phyloP scores from a whole-genome alignment of 2,797 vertebrate genomes.

The Hippocampus kuda region DNA sequence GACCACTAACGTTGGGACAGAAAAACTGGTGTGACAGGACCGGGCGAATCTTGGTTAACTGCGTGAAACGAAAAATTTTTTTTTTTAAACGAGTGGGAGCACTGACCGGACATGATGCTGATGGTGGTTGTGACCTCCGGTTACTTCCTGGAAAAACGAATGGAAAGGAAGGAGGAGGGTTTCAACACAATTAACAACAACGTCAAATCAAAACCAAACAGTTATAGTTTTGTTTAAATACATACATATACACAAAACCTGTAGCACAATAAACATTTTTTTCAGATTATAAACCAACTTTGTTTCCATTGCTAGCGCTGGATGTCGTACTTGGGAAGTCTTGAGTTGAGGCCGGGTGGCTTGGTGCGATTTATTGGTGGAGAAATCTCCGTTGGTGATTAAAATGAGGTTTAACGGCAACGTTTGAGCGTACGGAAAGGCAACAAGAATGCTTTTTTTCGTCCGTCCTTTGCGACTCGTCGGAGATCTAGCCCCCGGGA shows the following conservation, averaged over 20 bases:
- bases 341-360: neutral
- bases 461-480: neutral
- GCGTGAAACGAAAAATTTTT: neutral
- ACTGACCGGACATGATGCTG: neutral
- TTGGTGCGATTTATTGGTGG: too few species aligned
- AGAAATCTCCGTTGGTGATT: too few species aligned
- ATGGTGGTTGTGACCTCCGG: neutral
- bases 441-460: neutral
- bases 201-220: neutral
- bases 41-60: neutral
- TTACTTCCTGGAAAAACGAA: neutral
- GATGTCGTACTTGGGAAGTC: neutral
- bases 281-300: too few species aligned
- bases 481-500: too few species aligned
- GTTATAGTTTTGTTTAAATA: neutral
- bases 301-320: neutral
- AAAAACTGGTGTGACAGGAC: neutral
- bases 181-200: neutral
- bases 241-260: neutral
- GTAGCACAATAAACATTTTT: too few species aligned
- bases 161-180: neutral
- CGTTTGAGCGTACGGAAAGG: neutral
- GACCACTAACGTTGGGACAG: neutral
- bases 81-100: neutral
- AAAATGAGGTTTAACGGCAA: neutral